Conservation (phyloP, 2,797 vertebrate genomes). For the Chromis chromis region DNA sequence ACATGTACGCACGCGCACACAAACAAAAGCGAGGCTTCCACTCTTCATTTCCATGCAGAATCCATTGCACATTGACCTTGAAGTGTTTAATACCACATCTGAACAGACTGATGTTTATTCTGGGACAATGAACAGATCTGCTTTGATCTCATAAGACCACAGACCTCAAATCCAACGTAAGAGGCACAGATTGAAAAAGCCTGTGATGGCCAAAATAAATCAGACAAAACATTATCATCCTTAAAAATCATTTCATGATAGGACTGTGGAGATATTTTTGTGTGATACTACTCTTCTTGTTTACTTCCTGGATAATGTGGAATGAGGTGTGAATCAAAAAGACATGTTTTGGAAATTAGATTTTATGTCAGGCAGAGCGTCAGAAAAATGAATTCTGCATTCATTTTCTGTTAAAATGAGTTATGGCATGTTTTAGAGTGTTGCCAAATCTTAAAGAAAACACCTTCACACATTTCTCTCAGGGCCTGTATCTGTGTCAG, state of each 20-base stretch:
- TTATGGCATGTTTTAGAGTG: not conserved
- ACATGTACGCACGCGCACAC: not conserved
- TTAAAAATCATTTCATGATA: not conserved
- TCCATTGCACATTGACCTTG: conserved; percentile 23
- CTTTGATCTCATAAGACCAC: conserved; percentile 27
- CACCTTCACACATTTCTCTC: conserved; percentile 15
- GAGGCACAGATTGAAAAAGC: conserved; percentile 3
- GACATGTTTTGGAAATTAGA: not conserved
- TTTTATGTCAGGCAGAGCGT: too few species aligned
- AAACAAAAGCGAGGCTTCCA: conserved; percentile 5
- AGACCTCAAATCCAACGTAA: conserved; percentile 26
- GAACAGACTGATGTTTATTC: conserved; percentile 20
- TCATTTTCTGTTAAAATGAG: too few species aligned
- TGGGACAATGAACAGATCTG: conserved; percentile 21
- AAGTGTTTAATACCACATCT: conserved; percentile 49
- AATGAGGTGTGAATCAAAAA: not conserved
- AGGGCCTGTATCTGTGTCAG: conserved; percentile 20
- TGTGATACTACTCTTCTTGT: not conserved
- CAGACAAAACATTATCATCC: not conserved
- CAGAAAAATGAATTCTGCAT: too few species aligned
- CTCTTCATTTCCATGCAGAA: not conserved
- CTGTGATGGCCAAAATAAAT: not conserved
- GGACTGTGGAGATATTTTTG: not conserved
- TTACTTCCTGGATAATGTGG: not conserved
- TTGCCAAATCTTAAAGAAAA: not conserved